Conservation (phyloP, 2,888 invertebrate species). For the Plagiodera versicolora region DNA sequence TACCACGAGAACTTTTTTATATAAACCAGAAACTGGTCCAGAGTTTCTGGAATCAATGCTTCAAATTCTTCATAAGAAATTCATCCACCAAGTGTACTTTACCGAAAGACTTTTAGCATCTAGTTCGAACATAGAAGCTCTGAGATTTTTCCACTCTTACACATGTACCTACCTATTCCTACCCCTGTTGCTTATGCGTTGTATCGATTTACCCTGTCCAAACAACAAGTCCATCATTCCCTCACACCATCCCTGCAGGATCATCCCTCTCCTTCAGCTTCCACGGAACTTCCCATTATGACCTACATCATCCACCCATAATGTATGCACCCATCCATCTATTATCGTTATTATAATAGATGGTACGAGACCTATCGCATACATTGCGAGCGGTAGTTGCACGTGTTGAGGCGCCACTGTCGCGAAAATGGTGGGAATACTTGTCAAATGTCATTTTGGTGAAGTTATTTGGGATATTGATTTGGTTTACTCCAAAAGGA, state of each 20-base stretch:
- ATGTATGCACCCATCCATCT: slow-evolving; percentile 23
- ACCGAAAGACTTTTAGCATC: too few relatives aligned
- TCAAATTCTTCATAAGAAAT: too few relatives aligned
- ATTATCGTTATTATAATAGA: slow-evolving; percentile 17
- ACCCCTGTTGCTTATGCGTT: background rate
- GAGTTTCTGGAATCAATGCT: background rate
- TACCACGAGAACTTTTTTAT: too few relatives aligned
- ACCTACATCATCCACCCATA: slow-evolving; percentile 21
- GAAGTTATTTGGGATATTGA: too few relatives aligned
- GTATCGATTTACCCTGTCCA: slow-evolving; percentile 17
- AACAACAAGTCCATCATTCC: slow-evolving; percentile 22
- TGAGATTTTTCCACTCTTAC: too few relatives aligned
- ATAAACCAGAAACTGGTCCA: too few relatives aligned
- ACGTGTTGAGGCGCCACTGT: too few relatives aligned
- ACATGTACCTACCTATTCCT: background rate
- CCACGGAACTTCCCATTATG: slow-evolving; percentile 5
- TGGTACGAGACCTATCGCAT: slow-evolving; percentile 12
- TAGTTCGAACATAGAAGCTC: too few relatives aligned
- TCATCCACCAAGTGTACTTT: too few relatives aligned
- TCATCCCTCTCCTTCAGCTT: slow-evolving; percentile 12
- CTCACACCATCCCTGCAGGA: slow-evolving; percentile 12
- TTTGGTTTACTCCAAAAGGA: too few relatives aligned
- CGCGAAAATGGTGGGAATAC: too few relatives aligned
- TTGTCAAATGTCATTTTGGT: too few relatives aligned
- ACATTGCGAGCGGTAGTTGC: background rate